phyloP scores from a whole-genome alignment of 2,797 vertebrate genomes.

The Parauchenoglanis punctatus region DNA sequence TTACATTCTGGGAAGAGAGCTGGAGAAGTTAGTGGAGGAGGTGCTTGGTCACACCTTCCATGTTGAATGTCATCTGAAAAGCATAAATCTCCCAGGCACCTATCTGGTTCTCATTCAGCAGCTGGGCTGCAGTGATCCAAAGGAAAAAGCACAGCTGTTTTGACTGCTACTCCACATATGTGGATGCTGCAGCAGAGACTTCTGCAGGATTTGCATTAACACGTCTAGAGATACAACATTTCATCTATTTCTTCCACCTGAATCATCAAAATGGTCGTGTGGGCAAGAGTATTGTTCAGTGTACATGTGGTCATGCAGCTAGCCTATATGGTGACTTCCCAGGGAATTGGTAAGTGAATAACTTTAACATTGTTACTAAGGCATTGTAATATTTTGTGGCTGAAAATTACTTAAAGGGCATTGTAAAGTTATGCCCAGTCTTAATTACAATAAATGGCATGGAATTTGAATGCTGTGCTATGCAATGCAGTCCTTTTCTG shows the following conservation, averaged over 20 bases:
- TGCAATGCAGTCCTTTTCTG: background rate
- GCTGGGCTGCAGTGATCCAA: constrained; percentile 44
- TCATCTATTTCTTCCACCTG: constrained; percentile 8
- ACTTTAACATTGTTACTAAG: background rate
- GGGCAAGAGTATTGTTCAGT: constrained; percentile 68
- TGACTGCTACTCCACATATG: constrained; percentile 37
- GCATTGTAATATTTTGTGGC: background rate
- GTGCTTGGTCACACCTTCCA: constrained; percentile 60
- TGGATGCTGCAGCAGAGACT: constrained; percentile 20
- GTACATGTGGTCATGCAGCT: constrained; percentile 78
- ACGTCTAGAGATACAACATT: constrained; percentile 4
- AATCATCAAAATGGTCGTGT: constrained; percentile 50
- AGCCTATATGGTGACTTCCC: constrained; percentile 69
- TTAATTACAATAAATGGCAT: background rate
- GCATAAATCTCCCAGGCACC: constrained; percentile 52
- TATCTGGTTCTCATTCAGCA: constrained; percentile 54
- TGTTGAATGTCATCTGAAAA: constrained; percentile 55
- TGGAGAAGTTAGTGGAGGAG: constrained; percentile 52
- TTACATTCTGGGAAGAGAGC: constrained; percentile 39
- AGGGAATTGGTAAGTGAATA: constrained; percentile 85
- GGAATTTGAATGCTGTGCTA: constrained; percentile 2
- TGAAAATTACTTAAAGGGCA: background rate
- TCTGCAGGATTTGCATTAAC: constrained; percentile 27
- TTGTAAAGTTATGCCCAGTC: background rate
- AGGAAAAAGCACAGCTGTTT: constrained; percentile 35